A percentile compares a stretch with the other conserved stretches of the same genome.
Conservation (phyloP, 1,140 invertebrate genomes). For the Cydia fagiglandana region DNA sequence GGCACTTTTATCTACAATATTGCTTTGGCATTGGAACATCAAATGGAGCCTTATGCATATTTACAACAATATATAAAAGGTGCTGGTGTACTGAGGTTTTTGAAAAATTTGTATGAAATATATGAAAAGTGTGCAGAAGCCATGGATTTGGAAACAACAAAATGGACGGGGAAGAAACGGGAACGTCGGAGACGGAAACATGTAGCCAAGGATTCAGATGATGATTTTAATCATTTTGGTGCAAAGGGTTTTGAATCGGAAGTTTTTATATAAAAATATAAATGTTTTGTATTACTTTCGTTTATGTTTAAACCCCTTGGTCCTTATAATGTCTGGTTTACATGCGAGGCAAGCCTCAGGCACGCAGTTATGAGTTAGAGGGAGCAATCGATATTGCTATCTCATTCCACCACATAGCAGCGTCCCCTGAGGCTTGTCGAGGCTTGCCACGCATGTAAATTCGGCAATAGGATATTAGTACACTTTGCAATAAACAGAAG, state of each 20-base stretch:
- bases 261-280: constrained; percentile 57
- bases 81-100: constrained; percentile 76
- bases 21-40: constrained; percentile 79
- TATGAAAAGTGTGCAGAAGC: constrained; percentile 49
- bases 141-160: constrained; percentile 51
- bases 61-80: constrained; percentile 76
- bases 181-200: constrained; percentile 51
- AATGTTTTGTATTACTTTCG: constrained; percentile 33
- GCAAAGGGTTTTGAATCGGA: constrained; percentile 67
- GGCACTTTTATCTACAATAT: constrained; percentile 88
- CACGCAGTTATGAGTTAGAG: too few species aligned
- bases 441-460: too few species aligned
- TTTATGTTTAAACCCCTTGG: neutral
- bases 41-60: constrained; percentile 77
- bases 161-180: constrained; percentile 37
- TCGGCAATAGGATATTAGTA: too few species aligned
- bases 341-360: too few species aligned
- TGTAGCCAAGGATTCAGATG: constrained; percentile 41
- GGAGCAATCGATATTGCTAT: too few species aligned
- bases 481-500: too few species aligned
- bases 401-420: too few species aligned
- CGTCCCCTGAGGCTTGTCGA: too few species aligned
- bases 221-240: constrained; percentile 53
- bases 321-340: neutral
- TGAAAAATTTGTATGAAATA: constrained; percentile 61